Base-by-base conservation (phyloP, 2,113 vertebrate species). In the Dendrocopos noguchii region DNA sequence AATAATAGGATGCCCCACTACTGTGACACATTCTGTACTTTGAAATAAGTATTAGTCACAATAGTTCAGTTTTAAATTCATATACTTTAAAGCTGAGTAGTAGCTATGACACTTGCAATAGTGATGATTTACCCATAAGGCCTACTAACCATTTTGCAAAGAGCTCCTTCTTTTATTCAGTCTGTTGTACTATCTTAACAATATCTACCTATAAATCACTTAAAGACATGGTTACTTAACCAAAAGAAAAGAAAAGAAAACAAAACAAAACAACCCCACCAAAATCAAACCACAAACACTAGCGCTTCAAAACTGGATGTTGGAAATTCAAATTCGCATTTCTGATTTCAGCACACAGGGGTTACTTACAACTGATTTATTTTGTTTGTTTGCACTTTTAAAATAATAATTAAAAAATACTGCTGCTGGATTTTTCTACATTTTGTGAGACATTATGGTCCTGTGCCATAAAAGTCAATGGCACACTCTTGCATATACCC, bases 31-130 rank as follows among this genome's bases (percentile, higher is more conserved):
- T 83, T 95, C 96, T 95, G 93, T 82, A 95, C 96, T 95, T 82
- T 87, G 94, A 97, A 97, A 98, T 94, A 98, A 97, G 97, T 96
- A 97, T 95, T 95, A 95, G 96, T 95, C 96, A 96, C 92, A 95
- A 97, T 93, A 91, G 93, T 95, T 93, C 89, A 53, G 72, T 89
- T 97, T 97, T 93, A 97, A 96, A 96, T 95, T 93, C 94, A 78
- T 95, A 86, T 93, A 94, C 93, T 95, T 96, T 90, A 95, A 91
- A 95, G 93, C 80, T 93, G 87, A 82, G 91, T 70, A 95, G 76
- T 85, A 95, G 80, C 96, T 84, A 76, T 89, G 95, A 88, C 84
- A 95, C 68, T 78, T 87, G 86, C 72, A 70, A 90, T 78, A 83
- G 77, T 87, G 83, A 94, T 80, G 90, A 88, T 96, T 97, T 91